Evolutionary conservation across 2,113 vertebrate genomes (phyloP).

Genomic region (Ifrita kowaldi): DNA sequence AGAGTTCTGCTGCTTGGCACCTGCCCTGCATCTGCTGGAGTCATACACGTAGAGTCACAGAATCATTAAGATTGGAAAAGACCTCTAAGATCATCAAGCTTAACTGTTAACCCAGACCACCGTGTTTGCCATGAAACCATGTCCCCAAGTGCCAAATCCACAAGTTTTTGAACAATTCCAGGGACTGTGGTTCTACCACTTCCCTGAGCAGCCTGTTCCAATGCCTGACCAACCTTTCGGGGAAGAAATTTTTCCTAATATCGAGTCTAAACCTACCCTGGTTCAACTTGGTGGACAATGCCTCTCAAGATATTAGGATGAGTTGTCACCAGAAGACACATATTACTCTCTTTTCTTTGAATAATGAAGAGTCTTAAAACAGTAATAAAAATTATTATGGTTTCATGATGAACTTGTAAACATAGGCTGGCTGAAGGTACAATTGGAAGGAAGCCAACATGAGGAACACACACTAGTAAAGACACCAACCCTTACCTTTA

Average conservation of each 20-base stretch:
- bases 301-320: neutral
- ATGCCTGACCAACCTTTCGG: neutral
- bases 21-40: neutral
- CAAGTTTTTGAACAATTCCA: neutral
- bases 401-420: neutral
- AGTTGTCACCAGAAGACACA: neutral
- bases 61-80: neutral
- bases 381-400: neutral
- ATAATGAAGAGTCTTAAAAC: neutral
- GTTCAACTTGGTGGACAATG: neutral
- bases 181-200: neutral
- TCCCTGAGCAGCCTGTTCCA: neutral
- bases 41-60: neutral
- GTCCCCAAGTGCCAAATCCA: neutral
- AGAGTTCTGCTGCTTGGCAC: neutral
- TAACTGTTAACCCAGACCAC: too few species aligned
- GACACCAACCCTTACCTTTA: neutral
- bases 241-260: neutral
- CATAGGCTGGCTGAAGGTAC: neutral
- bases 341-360: neutral
- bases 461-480: neutral
- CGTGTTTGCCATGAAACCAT: rapidly evolving
- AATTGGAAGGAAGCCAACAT: neutral
- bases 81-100: too few species aligned
- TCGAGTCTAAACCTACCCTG: neutral